Evolutionary conservation across 2,888 invertebrate genomes (phyloP), one percentile per base, ranked within the genome.

Genomic region (Oegoconia quadripuncta): DNA sequence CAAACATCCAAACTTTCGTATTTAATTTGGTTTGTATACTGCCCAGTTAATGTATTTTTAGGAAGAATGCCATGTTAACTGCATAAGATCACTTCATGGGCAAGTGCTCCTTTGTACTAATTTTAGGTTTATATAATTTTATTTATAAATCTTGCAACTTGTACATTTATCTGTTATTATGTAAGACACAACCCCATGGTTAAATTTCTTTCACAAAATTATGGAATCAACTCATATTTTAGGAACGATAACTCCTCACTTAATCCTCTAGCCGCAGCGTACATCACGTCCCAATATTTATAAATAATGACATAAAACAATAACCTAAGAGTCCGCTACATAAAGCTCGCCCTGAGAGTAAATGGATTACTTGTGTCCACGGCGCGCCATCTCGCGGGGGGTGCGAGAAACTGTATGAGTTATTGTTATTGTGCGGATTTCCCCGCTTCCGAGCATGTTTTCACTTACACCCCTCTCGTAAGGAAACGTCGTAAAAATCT

Each of bases 321-420:
- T 82, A 16, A 71, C 76, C 79, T 82, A 84, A 71, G 75, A 78
- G 76, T 76, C 59, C 68, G 74, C 75, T 79, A 81, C 83, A 86
- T 86, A 86, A 87, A 86, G 63, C 65, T 74, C 87, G 67, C 86
- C 83, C 84, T 78, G 77, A 82, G 87, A 82, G 80, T 79, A 87
- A 87, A 87, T 87, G 87, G 87, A 87, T 86, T 86, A 87, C 77
- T 84, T 83, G 74, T 87, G 87, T 87, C 81, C 83, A 72, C 63
- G 57, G 68, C 39, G 62, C 77, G 79, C 77, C 86, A 86, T 86
- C 86, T 86, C 75, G 81, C 77, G 77, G 81, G 83, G 84, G 86
- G 86, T 64, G 64, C 58, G 67, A 44, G 66, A 64, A 73, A 70
- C 75, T 64, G 48, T 71, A 76, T 84, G 83, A 86, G 76, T 86